A percentile compares a stretch with the other conserved stretches of the same genome.
These are phyloP conservation scores for Brachionus asplanchnoidis DNA, from an alignment of 1,140 invertebrate species.

Conservation along the genomic window DNA sequence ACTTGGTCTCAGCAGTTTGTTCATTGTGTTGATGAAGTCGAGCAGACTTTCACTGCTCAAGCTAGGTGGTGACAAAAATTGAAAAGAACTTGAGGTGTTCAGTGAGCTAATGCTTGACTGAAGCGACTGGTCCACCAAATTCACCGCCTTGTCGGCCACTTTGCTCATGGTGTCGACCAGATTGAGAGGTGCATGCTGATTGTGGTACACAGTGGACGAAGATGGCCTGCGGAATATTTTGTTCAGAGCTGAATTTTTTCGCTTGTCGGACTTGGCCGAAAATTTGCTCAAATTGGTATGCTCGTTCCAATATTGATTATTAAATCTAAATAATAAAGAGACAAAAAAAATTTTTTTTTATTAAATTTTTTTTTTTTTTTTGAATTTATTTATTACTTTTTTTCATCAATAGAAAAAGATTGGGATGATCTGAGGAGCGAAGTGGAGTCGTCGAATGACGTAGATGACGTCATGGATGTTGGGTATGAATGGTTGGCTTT, in stretches of 20 bases:
- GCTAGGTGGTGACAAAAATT: neutral
- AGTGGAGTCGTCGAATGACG: constrained; percentile 1
- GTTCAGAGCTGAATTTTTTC: neutral
- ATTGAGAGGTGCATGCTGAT: neutral
- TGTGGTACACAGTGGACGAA: neutral
- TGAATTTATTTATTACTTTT: neutral
- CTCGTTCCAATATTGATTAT: constrained; percentile 17
- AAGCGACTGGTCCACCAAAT: constrained; percentile 28
- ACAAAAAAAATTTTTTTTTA: no score
- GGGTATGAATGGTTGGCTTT: neutral
- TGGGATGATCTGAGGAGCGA: neutral
- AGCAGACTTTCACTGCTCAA: neutral
- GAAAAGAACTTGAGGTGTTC: constrained; percentile 3
- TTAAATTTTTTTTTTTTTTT: no score
- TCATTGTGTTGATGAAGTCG: neutral
- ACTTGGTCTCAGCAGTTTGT: neutral
- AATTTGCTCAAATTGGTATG: constrained; percentile 12
- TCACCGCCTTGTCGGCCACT: constrained; percentile 35
- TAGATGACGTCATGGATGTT: neutral
- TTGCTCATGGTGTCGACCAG: constrained; percentile 20
- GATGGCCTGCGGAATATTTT: constrained; percentile 24
- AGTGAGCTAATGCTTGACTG: neutral
- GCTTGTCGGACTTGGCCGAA: neutral
- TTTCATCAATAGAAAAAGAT: neutral
- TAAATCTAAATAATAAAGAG: neutral